Base-by-base conservation (phyloP, 2,797 vertebrate genomes). In the Danio albolineatus region DNA sequence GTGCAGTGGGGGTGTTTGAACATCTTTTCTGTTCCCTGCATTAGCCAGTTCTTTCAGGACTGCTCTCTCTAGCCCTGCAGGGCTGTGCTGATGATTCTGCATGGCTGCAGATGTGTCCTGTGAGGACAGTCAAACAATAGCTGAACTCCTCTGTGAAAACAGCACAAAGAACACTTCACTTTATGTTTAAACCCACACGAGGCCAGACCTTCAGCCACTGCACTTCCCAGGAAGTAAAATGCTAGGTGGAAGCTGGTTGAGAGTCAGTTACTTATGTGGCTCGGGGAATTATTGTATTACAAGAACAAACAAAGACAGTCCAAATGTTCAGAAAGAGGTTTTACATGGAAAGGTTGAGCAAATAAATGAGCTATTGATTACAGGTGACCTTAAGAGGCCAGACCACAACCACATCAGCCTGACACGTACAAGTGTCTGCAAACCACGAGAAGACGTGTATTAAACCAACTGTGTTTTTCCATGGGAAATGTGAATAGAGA, bases 311-410 rank as follows among this genome's bases (percentile, higher is more conserved):
- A 53, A 76, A 64, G 48, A 48, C 19, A 57, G 16, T 17, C 53
- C 43, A 56, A 76, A 66, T 41, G 57, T 76, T 66, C 10, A 77
- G 5, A 13, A 56, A 48, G 48, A 57, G 19, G 17, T 43, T 59
- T 12, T 57, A 66, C 19, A 67, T 76, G 54, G 43, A 41, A 43
- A 36, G 21, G 44, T 36, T 57, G 17, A 10, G 38, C 1, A 64
- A 54, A 70, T 67, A 74, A 77, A 73, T 80, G 21, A 62, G 62
- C 28, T 78, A 83, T 77, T 78, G 80, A 84, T 85, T 70, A 77
- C 16, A 59, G 48, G n/a, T 82, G 65, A 81, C 71, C 46, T 79
- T 83, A 75, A 38, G 60, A 82, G 73, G 70, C 14, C 17, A 79
- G 66, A 28, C 28, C 53, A 49, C 39, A 43, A 44, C 36, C 62